Percentiles rank a stretch among this genome's conserved stretches.
These are phyloP conservation scores for Esperia sulphurella DNA, from an alignment of 2,888 invertebrate species.

Conservation along the genomic window DNA sequence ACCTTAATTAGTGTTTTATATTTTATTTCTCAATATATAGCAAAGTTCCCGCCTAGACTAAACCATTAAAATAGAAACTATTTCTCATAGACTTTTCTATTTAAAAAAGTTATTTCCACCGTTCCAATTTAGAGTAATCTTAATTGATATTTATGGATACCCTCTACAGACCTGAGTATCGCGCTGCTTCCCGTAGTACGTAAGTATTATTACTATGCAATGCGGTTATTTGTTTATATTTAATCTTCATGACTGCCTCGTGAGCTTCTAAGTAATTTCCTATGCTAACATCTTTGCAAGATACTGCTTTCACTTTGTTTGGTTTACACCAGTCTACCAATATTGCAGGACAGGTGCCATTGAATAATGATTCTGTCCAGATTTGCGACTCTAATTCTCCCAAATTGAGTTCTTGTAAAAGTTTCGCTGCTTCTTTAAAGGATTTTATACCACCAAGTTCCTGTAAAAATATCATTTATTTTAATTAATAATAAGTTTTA, in stretches of 20 bases:
- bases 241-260: slow-evolving; percentile 69
- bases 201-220: slow-evolving; percentile 70
- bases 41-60: no score
- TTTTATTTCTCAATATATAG: no score
- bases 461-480: slow-evolving; percentile 40
- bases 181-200: slow-evolving; percentile 63
- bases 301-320: slow-evolving; percentile 61
- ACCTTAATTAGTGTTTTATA: no score
- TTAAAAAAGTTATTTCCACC: no score
- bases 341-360: slow-evolving; percentile 62
- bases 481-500: not conserved
- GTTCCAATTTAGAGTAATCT: no score
- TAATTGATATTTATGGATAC: not conserved
- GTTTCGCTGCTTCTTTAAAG: slow-evolving; percentile 67
- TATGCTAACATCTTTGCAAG: slow-evolving; percentile 75
- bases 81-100: no score
- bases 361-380: slow-evolving; percentile 69
- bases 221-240: slow-evolving; percentile 64
- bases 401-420: slow-evolving; percentile 61
- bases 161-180: slow-evolving; percentile 66
- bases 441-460: slow-evolving; percentile 65
- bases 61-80: no score
- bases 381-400: slow-evolving; percentile 64
- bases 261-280: slow-evolving; percentile 74
- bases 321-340: slow-evolving; percentile 73